Evolutionary conservation across 2,888 invertebrate species (phyloP).

Genomic region (Notodonta dromedarius): DNA sequence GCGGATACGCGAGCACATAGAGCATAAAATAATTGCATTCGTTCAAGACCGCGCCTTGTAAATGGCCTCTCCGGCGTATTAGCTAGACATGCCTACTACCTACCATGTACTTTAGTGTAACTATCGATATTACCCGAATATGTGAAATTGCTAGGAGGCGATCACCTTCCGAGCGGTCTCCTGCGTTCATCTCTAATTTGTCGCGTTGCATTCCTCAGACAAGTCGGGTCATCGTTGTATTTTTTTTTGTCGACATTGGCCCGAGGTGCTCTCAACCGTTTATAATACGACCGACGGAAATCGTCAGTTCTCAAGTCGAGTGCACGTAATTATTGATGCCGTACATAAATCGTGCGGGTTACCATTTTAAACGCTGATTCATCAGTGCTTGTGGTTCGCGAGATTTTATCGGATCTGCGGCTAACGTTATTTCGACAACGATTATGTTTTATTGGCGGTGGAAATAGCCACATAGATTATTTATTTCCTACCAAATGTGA

Average conservation of each 20-base stretch:
- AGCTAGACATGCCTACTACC: conserved; percentile 60
- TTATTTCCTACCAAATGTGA: no score
- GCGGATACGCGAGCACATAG: conserved; percentile 68
- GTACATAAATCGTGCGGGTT: conserved; percentile 44
- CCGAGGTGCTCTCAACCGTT: conserved; percentile 50
- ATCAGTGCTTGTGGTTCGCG: conserved; percentile 53
- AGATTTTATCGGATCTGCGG: conserved; percentile 44
- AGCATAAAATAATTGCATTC: conserved; percentile 77
- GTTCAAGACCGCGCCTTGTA: conserved; percentile 70
- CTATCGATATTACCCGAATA: conserved; percentile 67
- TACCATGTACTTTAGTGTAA: conserved; percentile 57
- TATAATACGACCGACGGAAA: conserved; percentile 63
- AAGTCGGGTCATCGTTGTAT: conserved; percentile 63
- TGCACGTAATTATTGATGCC: conserved; percentile 49
- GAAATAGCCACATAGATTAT: no score
- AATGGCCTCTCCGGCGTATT: conserved; percentile 61
- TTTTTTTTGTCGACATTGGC: conserved; percentile 58
- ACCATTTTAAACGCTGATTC: conserved; percentile 65
- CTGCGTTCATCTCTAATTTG: conserved; percentile 67
- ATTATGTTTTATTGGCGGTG: conserved; percentile 38
- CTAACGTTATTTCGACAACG: conserved; percentile 45
- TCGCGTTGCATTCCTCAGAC: conserved; percentile 69
- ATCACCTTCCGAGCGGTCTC: conserved; percentile 44
- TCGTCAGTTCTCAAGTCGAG: conserved; percentile 52
- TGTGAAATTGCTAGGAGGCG: conserved; percentile 54